phyloP scores from a whole-genome alignment of 2,113 vertebrate species.

The Sinocyclocheilus anshuiensis region DNA sequence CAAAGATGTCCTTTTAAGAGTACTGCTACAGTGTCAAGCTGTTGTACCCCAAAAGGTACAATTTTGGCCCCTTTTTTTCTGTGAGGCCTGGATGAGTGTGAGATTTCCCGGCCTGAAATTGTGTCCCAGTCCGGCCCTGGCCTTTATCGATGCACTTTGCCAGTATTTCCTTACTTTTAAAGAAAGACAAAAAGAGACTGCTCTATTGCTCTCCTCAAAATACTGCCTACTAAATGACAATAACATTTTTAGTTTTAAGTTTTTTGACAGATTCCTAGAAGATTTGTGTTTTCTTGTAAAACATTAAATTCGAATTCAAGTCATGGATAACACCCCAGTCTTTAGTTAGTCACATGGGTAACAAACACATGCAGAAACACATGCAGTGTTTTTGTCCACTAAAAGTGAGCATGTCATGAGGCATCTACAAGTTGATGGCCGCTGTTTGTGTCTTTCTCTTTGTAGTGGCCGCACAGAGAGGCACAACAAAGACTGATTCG shows the following conservation, averaged over 20 bases:
- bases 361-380: not conserved
- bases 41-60: too few species aligned
- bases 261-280: too few species aligned
- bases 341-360: not conserved
- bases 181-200: not conserved
- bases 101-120: too few species aligned
- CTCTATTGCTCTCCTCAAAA: not conserved
- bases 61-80: too few species aligned
- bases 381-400: not conserved
- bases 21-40: too few species aligned
- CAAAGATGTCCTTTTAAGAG: too few species aligned
- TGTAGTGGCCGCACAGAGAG: conserved; percentile 31
- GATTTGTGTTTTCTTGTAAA: too few species aligned
- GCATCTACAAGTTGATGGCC: not conserved
- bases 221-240: not conserved
- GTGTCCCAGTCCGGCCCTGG: too few species aligned
- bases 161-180: conserved; percentile 6
- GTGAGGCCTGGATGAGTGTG: too few species aligned
- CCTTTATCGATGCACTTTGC: not conserved
- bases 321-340: too few species aligned
- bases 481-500: conserved; percentile 44
- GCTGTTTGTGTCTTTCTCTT: conserved; percentile 10
- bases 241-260: too few species aligned
- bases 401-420: conserved; percentile 18
- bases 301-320: too few species aligned